phyloP scores from a whole-genome alignment of 2,113 vertebrate genomes.

The Lutjanus erythropterus region DNA sequence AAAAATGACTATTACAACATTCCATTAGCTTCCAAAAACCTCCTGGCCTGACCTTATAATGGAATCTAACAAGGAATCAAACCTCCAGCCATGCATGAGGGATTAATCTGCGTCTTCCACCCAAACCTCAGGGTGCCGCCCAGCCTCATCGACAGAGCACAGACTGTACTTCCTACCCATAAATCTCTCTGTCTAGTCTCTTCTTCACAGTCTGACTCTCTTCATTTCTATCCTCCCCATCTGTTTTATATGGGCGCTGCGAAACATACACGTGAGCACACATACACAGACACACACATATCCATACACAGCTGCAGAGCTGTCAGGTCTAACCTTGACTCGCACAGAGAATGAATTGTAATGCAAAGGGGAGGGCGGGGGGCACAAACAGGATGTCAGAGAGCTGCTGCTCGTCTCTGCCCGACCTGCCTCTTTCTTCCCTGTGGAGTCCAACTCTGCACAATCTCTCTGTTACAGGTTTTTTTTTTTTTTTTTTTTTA shows the following conservation, averaged over 20 bases:
- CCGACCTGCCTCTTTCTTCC: constrained; percentile 54
- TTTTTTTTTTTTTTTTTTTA: neutral
- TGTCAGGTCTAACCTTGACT: constrained; percentile 78
- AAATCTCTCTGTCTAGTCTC: constrained; percentile 36
- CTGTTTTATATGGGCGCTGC: constrained; percentile 56
- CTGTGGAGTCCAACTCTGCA: constrained; percentile 52
- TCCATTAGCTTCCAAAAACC: constrained; percentile 42
- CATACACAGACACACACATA: constrained; percentile 35
- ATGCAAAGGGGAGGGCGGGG: constrained; percentile 56
- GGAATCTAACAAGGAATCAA: constrained; percentile 52
- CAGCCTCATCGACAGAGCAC: constrained; percentile 13
- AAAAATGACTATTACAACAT: constrained; percentile 13
- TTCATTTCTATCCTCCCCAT: constrained; percentile 53
- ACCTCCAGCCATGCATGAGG: constrained; percentile 48
- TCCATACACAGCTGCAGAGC: constrained; percentile 58
- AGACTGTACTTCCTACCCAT: constrained; percentile 22
- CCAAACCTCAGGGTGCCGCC: constrained; percentile 30
- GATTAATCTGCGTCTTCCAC: constrained; percentile 25
- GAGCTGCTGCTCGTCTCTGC: constrained; percentile 56
- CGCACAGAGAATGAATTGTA: constrained; percentile 64
- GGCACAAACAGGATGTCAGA: constrained; percentile 72
- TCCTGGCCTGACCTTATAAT: constrained; percentile 49
- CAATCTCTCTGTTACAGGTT: constrained; percentile 44
- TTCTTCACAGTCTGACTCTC: constrained; percentile 36
- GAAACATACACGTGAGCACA: constrained; percentile 35